Percentiles rank a stretch among this genome's conserved stretches.
Evolutionary conservation across 2,113 vertebrate species (phyloP).

Genomic region (Hippocampus comes): DNA sequence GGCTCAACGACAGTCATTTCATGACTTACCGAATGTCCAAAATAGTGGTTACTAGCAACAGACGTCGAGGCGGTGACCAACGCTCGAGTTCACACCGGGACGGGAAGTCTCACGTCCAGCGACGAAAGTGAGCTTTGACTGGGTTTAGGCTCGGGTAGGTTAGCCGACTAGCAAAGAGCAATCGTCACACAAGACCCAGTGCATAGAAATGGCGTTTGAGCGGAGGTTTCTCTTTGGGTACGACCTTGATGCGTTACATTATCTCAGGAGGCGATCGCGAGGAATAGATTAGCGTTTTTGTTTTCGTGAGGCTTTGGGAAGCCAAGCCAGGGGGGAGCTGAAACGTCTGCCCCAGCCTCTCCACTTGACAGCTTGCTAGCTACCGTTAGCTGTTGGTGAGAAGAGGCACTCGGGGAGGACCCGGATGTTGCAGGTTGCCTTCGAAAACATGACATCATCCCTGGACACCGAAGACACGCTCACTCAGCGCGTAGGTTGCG

Average conservation of each 20-base stretch:
- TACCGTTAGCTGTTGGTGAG: conserved; percentile 57
- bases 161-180: conserved; percentile 56
- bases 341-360: conserved; percentile 69
- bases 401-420: conserved; percentile 45
- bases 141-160: conserved; percentile 49
- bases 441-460: conserved; percentile 74
- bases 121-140: conserved; percentile 44
- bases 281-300: conserved; percentile 18
- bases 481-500: background rate
- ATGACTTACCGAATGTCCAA: conserved; percentile 66
- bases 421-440: conserved; percentile 76
- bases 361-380: conserved; percentile 65
- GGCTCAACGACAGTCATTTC: conserved; percentile 10
- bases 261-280: conserved; percentile 53
- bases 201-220: conserved; percentile 64
- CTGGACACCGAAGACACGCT: background rate
- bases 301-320: conserved; percentile 37
- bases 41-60: conserved; percentile 39
- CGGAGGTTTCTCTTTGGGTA: conserved; percentile 62
- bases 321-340: conserved; percentile 63
- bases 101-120: conserved; percentile 26
- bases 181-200: conserved; percentile 56
- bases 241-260: conserved; percentile 69
- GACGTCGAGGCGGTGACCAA: conserved; percentile 23
- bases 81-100: background rate